Evolutionary conservation across 2,113 vertebrate genomes (phyloP).

Genomic region (Cyphomyrus plagiostoma): DNA sequence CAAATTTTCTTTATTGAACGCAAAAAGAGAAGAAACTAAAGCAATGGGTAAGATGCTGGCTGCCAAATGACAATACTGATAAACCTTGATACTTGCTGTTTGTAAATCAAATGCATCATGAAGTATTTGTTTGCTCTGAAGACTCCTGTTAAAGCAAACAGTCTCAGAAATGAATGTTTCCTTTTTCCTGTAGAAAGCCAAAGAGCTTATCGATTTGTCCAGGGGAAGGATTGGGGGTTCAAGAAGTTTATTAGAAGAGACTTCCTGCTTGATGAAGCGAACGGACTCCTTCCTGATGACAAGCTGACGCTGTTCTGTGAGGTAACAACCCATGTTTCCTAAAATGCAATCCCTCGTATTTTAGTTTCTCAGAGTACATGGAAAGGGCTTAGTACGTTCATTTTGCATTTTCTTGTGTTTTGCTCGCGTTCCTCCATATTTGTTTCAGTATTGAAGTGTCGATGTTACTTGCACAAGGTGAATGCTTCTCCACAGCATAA

Average conservation of each 20-base stretch:
- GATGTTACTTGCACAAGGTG: neutral
- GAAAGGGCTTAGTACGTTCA: too few relatives aligned
- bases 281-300: constrained; percentile 95
- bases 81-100: neutral
- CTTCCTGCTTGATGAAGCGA: constrained; percentile 96
- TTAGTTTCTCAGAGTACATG: neutral
- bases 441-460: neutral
- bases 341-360: neutral
- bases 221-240: constrained; percentile 99
- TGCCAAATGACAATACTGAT: neutral
- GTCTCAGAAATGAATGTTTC: constrained; percentile 12
- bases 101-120: neutral
- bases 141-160: neutral
- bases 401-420: neutral
- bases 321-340: constrained; percentile 55
- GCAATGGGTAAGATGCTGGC: constrained; percentile 82
- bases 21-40: constrained; percentile 98
- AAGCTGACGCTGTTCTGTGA: constrained; percentile 97
- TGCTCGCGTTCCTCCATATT: neutral
- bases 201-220: constrained; percentile 98
- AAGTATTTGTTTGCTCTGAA: neutral
- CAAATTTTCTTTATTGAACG: constrained; percentile 95
- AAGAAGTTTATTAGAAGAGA: constrained; percentile 98
- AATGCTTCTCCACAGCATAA: neutral
- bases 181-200: constrained; percentile 80